Evolutionary conservation across 2,888 invertebrate species (phyloP), one percentile per base, ranked within the genome.

Genomic region (Mythimna loreyi): DNA sequence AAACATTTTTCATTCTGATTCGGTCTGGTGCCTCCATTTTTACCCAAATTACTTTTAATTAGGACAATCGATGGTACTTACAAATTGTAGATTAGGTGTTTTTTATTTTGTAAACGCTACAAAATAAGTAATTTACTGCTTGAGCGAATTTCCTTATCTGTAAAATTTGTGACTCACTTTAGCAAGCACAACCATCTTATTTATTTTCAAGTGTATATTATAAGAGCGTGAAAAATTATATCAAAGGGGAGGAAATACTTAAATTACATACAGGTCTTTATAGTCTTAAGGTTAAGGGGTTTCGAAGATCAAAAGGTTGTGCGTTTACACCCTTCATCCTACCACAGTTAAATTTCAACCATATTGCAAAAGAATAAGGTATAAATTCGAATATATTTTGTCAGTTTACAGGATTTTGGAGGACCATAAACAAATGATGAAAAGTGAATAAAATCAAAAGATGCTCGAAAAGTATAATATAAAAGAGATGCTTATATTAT

Each of bases 251-350:
- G 28, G 36, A 78, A 72, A 65, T 72, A 43, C 53, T 71, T 57
- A 77, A 57, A 71, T 71, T 77, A 76, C 49, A 69, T 49, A 69
- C 60, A 77, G 16, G 62, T 62, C 61, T 58, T 56, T 77, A 59
- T 28, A 28, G 33, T 28, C 25, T 70, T 49, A 60, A 30, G 25
- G 45, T 56, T 45, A 59, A 43, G 47, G 50, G 45, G 50, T 45
- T 28, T 56, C 36, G 9, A 36, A 71, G 63, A 77, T 75, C 71
- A 77, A 75, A 73, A 56, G 50, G 40, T 33, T 59, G 9, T 13
- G 25, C n/a, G 4, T 16, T 40, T 21, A 59, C 13, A 59, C 36
- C 49, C 53, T 47, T 75, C 19, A 3, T 19, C 2, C 1, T 16
- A 1, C 1, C 16, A 28, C 16, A 49, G 3, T 49, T 9, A 33